Base-by-base conservation (phyloP, 2,888 invertebrate genomes). In the Dione vanillae region DNA sequence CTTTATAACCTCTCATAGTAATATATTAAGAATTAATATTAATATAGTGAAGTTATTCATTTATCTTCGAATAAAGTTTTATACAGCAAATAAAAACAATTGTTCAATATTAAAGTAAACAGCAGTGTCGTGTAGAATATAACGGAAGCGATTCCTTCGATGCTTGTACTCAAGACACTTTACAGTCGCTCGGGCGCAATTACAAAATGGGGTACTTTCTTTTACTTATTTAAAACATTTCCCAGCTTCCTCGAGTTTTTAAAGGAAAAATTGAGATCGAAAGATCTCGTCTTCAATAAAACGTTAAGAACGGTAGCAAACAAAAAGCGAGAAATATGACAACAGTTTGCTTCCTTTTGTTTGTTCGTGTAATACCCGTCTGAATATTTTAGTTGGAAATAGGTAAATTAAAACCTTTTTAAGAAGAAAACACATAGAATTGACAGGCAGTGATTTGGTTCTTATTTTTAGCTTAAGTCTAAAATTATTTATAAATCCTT, bases 171-270 rank as follows among this genome's bases (percentile, higher is more conserved):
- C 35, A n/a, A 69, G 69, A 75, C 74, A 73, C 66, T 75, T 74
- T 71, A 74, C 72, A 73, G 75, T 45, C 76, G 59, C 76, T 67
- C 74, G 73, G 65, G 76, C 68, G 68, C 77, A 77, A 77, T 77
- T 76, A 77, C 76, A 73, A 71, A 76, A 76, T 75, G 75, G n/a
- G 75, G 65, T 70, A 49, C 71, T 72, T 75, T 70, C 73, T 69
- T 75, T 70, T 67, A 70, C 70, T 73, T 74, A 71, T 76, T 77
- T 75, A 75, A 71, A 75, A 74, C 64, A 70, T 65, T 65, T 65
- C 51, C 62, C 27, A 64, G 65, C 69, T 74, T 47, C 49, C 59
- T 58, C 69, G 62, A 62, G 59, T 51, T 65, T 71, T 56, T 51
- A 62, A 47, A 62, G 40, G 56, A 58, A 62, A 73, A 71, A 73